phyloP scores from a whole-genome alignment of 2,113 vertebrate genomes.

The Probosciger aterrimus region DNA sequence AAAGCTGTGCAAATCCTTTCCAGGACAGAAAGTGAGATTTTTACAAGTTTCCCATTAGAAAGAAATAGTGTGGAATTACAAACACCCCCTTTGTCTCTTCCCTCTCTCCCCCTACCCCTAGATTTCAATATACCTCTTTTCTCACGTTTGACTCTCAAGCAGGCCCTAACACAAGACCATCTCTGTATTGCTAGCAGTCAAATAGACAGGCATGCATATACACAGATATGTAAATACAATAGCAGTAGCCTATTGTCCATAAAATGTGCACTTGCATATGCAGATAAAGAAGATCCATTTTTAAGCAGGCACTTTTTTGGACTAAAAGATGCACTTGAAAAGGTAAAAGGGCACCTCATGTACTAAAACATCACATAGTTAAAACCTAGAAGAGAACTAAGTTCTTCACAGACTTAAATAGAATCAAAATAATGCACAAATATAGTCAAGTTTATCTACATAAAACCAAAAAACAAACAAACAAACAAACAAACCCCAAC shows the following conservation, averaged over 20 bases:
- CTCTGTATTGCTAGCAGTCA: background rate
- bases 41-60: slow-evolving; percentile 3
- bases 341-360: background rate
- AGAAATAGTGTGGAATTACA: background rate
- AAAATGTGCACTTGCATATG: background rate
- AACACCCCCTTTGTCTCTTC: fast-evolving
- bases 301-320: background rate
- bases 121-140: background rate
- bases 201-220: background rate
- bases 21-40: background rate
- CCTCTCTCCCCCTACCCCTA: background rate
- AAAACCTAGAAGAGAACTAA: background rate
- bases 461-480: background rate
- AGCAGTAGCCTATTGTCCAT: background rate
- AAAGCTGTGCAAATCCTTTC: slow-evolving; percentile 29
- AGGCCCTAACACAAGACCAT: background rate
- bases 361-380: background rate
- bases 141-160: background rate
- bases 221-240: background rate
- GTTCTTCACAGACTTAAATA: background rate
- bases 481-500: background rate
- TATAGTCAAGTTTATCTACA: background rate
- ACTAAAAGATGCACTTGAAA: background rate
- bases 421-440: background rate
- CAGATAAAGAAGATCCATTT: background rate